phyloP scores from a whole-genome alignment of 2,797 vertebrate species.

The Diplodus puntazzo region DNA sequence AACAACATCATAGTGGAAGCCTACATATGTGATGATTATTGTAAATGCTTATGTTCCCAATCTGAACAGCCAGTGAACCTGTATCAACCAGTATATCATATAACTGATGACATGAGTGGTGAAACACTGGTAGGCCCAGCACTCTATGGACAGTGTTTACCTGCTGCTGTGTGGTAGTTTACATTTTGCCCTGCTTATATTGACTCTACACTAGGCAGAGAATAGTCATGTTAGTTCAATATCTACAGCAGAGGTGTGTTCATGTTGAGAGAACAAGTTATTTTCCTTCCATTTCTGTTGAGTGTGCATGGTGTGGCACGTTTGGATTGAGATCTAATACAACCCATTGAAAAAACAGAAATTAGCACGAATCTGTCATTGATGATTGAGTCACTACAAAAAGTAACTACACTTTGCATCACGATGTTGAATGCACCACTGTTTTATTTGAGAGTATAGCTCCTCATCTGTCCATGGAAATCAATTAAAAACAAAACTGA shows the following conservation, averaged over 20 bases:
- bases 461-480: background rate
- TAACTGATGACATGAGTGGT: background rate
- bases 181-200: background rate
- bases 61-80: background rate
- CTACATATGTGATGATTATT: background rate
- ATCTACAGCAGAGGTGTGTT: background rate
- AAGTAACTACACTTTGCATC: background rate
- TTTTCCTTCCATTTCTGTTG: background rate
- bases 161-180: background rate
- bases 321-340: background rate
- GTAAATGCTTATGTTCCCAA: background rate
- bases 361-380: background rate
- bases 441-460: background rate
- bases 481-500: background rate
- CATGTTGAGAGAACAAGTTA: background rate
- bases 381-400: background rate
- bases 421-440: background rate
- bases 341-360: background rate
- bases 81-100: too few species aligned
- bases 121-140: background rate
- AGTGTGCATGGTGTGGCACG: background rate
- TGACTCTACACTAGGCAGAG: background rate
- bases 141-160: background rate
- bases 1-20: background rate
- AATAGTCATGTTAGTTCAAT: background rate